phyloP scores from a whole-genome alignment of 2,888 invertebrate genomes.

The Drosophila kanekoi region DNA sequence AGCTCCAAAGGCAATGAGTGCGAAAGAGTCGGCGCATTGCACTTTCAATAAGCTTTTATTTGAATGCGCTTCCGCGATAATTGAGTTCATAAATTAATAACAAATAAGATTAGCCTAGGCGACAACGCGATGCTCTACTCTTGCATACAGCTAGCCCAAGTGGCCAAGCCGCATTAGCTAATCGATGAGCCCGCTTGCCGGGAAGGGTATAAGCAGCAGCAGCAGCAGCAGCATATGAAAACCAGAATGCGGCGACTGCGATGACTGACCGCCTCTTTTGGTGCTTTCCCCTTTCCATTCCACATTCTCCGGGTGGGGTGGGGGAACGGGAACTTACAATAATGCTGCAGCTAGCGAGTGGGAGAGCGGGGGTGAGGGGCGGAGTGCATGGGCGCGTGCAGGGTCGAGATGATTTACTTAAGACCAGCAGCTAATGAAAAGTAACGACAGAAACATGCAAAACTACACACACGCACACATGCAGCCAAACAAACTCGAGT shows the following conservation, averaged over 20 bases:
- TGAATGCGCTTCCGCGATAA: conserved; percentile 72
- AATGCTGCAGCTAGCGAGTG: conserved; percentile 11
- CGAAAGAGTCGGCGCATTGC: conserved; percentile 47
- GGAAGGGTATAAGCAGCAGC: conserved; percentile 24
- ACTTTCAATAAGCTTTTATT: conserved; percentile 60
- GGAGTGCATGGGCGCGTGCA: conserved; percentile 4
- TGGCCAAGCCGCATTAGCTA: neutral
- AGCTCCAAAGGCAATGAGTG: conserved; percentile 23
- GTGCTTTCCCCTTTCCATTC: conserved; percentile 27
- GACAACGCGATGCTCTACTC: conserved; percentile 12
- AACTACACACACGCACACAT: conserved; percentile 12
- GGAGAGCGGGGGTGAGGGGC: neutral
- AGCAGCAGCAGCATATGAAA: conserved; percentile 38
- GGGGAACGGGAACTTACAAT: neutral
- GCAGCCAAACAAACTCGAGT: neutral
- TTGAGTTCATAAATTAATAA: conserved; percentile 75
- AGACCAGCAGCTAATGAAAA: conserved; percentile 49
- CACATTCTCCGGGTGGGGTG: neutral
- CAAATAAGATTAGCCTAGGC: conserved; percentile 16
- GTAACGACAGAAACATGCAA: conserved; percentile 68
- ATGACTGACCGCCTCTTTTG: conserved; percentile 31
- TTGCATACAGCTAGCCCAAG: too few species aligned
- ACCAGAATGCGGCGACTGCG: too few species aligned
- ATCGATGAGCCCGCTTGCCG: neutral
- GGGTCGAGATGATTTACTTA: conserved; percentile 43